phyloP scores from a whole-genome alignment of 2,888 invertebrate genomes.

The Petrolisthes manimaculis region DNA sequence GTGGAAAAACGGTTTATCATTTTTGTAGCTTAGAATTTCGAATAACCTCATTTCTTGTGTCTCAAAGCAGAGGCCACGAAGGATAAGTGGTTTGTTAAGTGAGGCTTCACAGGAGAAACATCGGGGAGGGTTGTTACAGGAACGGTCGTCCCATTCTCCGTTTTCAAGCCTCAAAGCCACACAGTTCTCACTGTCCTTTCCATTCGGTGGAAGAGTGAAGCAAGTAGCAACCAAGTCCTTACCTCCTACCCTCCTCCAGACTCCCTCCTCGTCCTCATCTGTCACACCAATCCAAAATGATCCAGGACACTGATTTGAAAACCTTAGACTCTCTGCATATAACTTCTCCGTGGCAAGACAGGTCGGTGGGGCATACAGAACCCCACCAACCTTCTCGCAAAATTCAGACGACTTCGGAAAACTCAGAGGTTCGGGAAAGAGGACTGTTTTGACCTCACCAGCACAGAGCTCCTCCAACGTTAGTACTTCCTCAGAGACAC shows the following conservation, averaged over 20 bases:
- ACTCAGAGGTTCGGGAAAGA: conserved; percentile 21
- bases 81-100: conserved; percentile 21
- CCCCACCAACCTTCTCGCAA: conserved; percentile 20
- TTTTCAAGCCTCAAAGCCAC: conserved; percentile 35
- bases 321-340: conserved; percentile 11
- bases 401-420: conserved; percentile 21
- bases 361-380: conserved; percentile 15
- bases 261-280: conserved; percentile 30
- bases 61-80: conserved; percentile 38
- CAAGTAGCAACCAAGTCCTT: conserved; percentile 10
- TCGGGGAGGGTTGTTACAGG: conserved; percentile 24
- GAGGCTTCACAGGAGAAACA: conserved; percentile 25
- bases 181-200: conserved; percentile 27
- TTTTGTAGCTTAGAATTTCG: conserved; percentile 27
- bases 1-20: conserved; percentile 16
- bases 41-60: conserved; percentile 25
- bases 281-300: conserved; percentile 40
- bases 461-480: conserved; percentile 7
- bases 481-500: background rate
- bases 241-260: conserved; percentile 17
- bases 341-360: background rate
- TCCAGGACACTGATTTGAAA: conserved; percentile 8
- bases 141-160: conserved; percentile 39
- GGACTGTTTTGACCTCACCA: background rate
- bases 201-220: conserved; percentile 34